Evolutionary conservation across 2,113 vertebrate species (phyloP), one percentile per base, ranked within the genome.

Genomic region (Tapirus terrestris): DNA sequence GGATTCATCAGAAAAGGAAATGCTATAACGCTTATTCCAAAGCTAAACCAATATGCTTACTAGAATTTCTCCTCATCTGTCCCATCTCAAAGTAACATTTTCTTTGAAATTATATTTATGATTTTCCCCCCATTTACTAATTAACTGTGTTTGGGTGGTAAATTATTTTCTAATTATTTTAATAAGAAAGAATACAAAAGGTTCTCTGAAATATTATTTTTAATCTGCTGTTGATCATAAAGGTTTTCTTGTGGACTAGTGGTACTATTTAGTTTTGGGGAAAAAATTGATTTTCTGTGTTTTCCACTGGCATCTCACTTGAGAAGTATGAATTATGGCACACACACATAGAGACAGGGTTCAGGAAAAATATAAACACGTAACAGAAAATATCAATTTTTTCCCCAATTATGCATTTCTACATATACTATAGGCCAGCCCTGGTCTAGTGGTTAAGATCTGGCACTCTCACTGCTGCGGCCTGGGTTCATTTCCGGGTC

Each of bases 101-200:
- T 70, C 58, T 92, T 94, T 88, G 14, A 94, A 85, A 85, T 89
- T 36, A 16, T 89, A 65, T 82, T 89, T 63, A 23, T 76, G 11
- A 23, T 67, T 67, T 51, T 81, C 14, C 20, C 8, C 12, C 83
- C 45, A 51, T 53, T 89, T 93, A 80, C 7, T 76, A 73, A 84
- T 87, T n/a, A 70, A 75, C 43, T 4, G 14, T 81, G 36, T 77
- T 82, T 82, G 43, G 17, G 65, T 80, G 25, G 23, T 48, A 77
- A 72, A 53, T 77, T 73, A 56, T 89, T 95, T 95, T 77, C 48
- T 8, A 95, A 79, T 77, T 51, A 33, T 61, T 94, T 96, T 83
- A 36, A 61, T 45, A 73, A 73, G 72, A 91, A 89, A 93, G 67
- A 60, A 53, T 53, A 80, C 4, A 70, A 84, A 85, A 56, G 13